Conservation (phyloP, 2,888 invertebrate genomes). For the Lasioglossum vierecki region DNA sequence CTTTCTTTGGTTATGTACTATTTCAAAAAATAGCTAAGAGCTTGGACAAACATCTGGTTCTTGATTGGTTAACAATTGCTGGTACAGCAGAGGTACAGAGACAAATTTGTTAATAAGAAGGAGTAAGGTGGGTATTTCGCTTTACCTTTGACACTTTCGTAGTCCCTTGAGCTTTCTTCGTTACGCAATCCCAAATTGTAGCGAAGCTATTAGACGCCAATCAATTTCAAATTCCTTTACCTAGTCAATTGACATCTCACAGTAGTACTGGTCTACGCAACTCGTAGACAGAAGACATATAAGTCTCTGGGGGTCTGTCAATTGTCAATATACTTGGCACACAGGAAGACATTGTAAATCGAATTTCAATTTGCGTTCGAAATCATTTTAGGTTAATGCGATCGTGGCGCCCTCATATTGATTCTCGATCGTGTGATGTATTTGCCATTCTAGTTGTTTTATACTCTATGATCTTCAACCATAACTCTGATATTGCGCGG, state of each 20-base stretch:
- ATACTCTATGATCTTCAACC: not conserved
- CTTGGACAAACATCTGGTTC: not conserved
- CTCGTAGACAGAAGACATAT: not conserved
- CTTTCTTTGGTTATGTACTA: no score
- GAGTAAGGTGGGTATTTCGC: not conserved
- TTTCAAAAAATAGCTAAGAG: no score
- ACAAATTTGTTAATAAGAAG: not conserved
- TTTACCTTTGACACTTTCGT: not conserved
- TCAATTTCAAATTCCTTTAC: not conserved
- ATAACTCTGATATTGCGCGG: no score
- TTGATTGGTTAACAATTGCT: not conserved
- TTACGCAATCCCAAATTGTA: not conserved
- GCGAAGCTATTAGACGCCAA: not conserved
- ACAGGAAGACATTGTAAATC: slow-evolving; percentile 5
- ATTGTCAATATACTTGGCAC: not conserved
- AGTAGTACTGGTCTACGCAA: not conserved
- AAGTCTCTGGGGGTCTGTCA: not conserved
- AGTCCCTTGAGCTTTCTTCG: not conserved
- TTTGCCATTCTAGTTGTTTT: not conserved
- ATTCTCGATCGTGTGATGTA: not conserved
- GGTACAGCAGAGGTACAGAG: not conserved
- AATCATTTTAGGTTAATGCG: not conserved
- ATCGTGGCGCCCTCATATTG: not conserved
- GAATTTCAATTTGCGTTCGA: not conserved
- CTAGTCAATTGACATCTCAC: not conserved